A percentile compares a stretch with the other conserved stretches of the same genome.
Evolutionary conservation across 2,888 invertebrate genomes (phyloP).

Genomic region (Drosophila emarginata): DNA sequence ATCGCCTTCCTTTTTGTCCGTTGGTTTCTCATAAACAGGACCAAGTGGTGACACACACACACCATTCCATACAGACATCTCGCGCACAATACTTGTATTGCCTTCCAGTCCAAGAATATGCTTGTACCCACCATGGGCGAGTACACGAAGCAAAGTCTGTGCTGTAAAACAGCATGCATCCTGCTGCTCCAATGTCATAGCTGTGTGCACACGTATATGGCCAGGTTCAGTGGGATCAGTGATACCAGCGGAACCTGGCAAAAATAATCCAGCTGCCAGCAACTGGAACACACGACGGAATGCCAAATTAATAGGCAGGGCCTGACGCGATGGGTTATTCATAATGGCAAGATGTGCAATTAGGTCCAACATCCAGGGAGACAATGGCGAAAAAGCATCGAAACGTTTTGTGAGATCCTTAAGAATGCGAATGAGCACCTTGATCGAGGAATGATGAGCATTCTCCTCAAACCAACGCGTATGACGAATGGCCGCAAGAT

Average conservation of each 20-base stretch:
- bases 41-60: constrained; percentile 98
- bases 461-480: constrained; percentile 99
- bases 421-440: constrained; percentile 96
- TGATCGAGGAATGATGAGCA: constrained; percentile 97
- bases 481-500: constrained; percentile 96
- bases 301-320: constrained; percentile 94
- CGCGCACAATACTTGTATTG: constrained; percentile 85
- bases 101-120: constrained; percentile 90
- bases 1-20: constrained; percentile 88
- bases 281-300: constrained; percentile 95
- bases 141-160: constrained; percentile 92
- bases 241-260: constrained; percentile 96
- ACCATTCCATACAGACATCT: constrained; percentile 98
- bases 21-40: constrained; percentile 92
- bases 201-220: constrained; percentile 93
- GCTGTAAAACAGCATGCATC: constrained; percentile 97
- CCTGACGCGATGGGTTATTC: constrained; percentile 97
- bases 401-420: constrained; percentile 95
- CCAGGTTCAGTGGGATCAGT: constrained; percentile 97
- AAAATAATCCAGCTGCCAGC: constrained; percentile 95
- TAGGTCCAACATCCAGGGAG: constrained; percentile 98
- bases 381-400: constrained; percentile 93
- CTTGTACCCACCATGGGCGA: constrained; percentile 96
- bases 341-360: constrained; percentile 97
- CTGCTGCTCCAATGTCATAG: constrained; percentile 94